Evolutionary conservation across 2,113 vertebrate species (phyloP), one percentile per base, ranked within the genome.

Genomic region (Hemiprocne comata): DNA sequence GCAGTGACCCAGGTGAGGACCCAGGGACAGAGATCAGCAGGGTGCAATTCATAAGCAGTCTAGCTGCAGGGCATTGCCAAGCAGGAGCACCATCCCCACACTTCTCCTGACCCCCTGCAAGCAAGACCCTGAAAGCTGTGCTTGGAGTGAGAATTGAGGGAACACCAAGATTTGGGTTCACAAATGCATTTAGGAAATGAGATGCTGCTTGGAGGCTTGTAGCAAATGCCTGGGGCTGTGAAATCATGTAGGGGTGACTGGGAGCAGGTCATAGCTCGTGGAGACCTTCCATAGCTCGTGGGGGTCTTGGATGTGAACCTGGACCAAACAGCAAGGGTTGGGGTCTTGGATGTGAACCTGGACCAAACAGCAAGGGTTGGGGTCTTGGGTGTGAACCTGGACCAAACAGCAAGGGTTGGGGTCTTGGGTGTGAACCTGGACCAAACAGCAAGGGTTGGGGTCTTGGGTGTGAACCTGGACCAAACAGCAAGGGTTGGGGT

Each of bases 251-350:
- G 21, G 29, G 14, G 24, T 24, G 40, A 19, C 38, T 58, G 60
- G 20, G 38, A 70, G 42, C 16, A 87, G 24, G 8, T 36, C 57
- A 16, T 11, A 42, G 24, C 24, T 61, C 0, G 0, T 25, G 17
- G 16, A 25, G 29, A 61, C 2, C 8, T 3, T 8, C 13, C 21
- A 16, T 11, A 42, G 24, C 24, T 61, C 0, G 0, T 25, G 17
- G n/a, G 12, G 11, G 33, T 36, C 48, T 72, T 38, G 23, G 66
- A 57, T 12, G 24, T 88, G 36, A 65, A 57, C 10, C 26, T 76
- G 40, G 44, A 66, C 40, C 51, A 76, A 76, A 51, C 13, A 83
- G 16, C 38, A 66, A 57, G 12, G 20, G 2, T 3, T n/a, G n/a
- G 12, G 11, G 33, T 36, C 48, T 72, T 38, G 23, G 66, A 57